Percentiles rank a stretch among this genome's conserved stretches.
phyloP scores from a whole-genome alignment of 2,113 vertebrate genomes.

The Odocoileus hemionus region DNA sequence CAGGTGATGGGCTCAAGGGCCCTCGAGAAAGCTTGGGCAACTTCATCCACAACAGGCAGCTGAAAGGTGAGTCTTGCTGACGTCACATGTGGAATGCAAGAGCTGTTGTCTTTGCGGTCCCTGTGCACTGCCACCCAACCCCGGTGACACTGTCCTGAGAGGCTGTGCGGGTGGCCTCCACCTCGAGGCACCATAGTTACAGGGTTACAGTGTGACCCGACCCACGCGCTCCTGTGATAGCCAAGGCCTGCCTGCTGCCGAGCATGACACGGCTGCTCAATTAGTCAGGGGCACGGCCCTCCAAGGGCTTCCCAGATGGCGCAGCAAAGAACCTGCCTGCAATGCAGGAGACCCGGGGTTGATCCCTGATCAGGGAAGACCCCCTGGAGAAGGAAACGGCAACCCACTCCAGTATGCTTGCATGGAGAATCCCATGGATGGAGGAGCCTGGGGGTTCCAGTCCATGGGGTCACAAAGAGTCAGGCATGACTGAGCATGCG shows the following conservation, averaged over 20 bases:
- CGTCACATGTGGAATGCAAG: background rate
- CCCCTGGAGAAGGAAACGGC: background rate
- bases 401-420: background rate
- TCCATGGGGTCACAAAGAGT: background rate
- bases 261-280: background rate
- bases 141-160: background rate
- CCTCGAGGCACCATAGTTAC: background rate
- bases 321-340: background rate
- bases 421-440: background rate
- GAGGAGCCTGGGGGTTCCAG: background rate
- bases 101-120: background rate
- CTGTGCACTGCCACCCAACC: accelerated
- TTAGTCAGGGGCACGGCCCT: background rate
- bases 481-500: background rate
- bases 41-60: background rate
- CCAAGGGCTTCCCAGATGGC: background rate
- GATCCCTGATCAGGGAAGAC: background rate
- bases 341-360: background rate
- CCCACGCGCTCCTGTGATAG: background rate
- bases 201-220: background rate
- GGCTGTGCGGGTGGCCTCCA: background rate
- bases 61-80: background rate
- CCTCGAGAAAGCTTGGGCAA: background rate
- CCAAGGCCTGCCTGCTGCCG: background rate
- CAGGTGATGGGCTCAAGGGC: background rate